These are phyloP conservation scores for Platorchestia sp. DNA, from an alignment of 1,140 invertebrate genomes.

Conservation along the genomic window DNA sequence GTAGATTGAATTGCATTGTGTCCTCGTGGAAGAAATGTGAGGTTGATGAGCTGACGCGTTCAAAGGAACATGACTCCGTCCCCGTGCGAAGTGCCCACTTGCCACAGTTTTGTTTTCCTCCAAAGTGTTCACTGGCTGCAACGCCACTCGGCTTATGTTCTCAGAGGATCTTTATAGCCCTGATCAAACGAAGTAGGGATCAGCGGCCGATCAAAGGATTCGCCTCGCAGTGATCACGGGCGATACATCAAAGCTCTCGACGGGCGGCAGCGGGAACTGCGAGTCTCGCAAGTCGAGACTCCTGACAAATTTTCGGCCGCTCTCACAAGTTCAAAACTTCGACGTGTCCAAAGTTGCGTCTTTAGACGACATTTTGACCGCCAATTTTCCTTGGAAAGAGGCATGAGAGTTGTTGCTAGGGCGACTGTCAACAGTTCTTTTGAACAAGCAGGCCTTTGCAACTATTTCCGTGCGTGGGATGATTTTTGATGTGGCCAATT, in stretches of 20 bases:
- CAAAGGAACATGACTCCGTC: too few species aligned
- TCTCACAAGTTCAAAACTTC: slow-evolving; percentile 1
- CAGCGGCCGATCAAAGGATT: slow-evolving; percentile 15
- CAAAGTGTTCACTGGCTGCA: background rate
- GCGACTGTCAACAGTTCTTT: background rate
- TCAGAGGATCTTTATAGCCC: background rate
- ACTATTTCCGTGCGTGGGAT: too few species aligned
- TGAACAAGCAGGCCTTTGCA: background rate
- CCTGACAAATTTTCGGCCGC: background rate
- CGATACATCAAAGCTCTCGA: slow-evolving; percentile 34
- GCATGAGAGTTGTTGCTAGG: slow-evolving; percentile 12
- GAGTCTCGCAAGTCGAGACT: background rate
- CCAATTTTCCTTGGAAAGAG: background rate
- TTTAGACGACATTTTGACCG: slow-evolving; percentile 18
- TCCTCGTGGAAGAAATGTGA: too few species aligned
- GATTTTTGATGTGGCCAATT: background rate
- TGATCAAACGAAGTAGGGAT: slow-evolving; percentile 17
- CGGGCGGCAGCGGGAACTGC: background rate
- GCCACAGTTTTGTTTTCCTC: background rate
- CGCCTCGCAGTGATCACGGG: background rate
- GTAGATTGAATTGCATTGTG: too few species aligned
- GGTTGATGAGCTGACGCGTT: too few species aligned
- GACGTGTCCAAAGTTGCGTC: slow-evolving; percentile 2
- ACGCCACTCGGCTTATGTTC: background rate
- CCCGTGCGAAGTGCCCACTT: background rate